Percentiles rank a stretch among this genome's conserved stretches.
These are phyloP conservation scores for Chironomus tepperi DNA, from an alignment of 1,140 invertebrate genomes.

Conservation along the genomic window DNA sequence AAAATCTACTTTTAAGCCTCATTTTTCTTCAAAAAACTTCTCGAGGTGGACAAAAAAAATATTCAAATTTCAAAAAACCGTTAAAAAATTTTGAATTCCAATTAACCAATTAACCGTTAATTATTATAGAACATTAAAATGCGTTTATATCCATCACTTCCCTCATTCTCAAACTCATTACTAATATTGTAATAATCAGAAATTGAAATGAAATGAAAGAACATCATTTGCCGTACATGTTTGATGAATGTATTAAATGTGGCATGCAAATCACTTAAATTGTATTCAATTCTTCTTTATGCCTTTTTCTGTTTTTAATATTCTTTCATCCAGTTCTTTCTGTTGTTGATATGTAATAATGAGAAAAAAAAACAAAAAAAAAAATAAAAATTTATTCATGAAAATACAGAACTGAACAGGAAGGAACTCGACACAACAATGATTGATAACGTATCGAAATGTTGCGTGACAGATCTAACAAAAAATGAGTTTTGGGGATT, in stretches of 20 bases:
- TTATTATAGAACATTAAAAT: too few species aligned
- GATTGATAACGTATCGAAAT: slow-evolving; percentile 27
- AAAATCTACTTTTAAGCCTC: too few species aligned
- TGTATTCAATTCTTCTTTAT: background rate
- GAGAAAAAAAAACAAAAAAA: too few species aligned
- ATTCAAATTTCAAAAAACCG: too few species aligned
- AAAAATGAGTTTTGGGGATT: too few species aligned
- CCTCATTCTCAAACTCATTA: background rate
- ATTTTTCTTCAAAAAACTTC: too few species aligned
- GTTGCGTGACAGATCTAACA: slow-evolving; percentile 21
- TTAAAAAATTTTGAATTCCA: too few species aligned
- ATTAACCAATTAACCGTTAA: too few species aligned
- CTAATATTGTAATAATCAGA: slow-evolving; percentile 15
- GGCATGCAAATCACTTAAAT: slow-evolving; percentile 19
- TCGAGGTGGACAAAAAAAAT: too few species aligned
- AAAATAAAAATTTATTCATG: background rate
- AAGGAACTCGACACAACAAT: slow-evolving; percentile 25
- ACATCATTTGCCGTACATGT: background rate
- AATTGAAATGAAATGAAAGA: background rate
- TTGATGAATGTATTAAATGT: background rate
- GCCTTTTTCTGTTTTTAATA: background rate
- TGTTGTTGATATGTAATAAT: background rate
- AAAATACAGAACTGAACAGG: slow-evolving; percentile 20
- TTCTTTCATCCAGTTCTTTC: background rate
- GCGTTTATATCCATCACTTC: too few species aligned